Evolutionary conservation across 2,113 vertebrate species (phyloP).

Genomic region (Rynchops niger): DNA sequence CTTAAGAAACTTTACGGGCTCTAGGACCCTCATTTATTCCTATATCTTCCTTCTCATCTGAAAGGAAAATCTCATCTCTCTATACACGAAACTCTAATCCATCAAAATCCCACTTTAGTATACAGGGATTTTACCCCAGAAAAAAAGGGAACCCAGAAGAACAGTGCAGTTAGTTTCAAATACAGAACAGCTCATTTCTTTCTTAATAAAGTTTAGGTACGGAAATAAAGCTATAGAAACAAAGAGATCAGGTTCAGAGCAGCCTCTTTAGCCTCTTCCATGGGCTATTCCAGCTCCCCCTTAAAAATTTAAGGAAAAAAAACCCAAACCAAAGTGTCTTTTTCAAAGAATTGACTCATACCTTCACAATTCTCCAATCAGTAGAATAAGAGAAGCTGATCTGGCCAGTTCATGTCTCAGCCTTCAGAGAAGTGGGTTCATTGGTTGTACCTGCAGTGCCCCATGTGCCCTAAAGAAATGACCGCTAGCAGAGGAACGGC

Average conservation of each 20-base stretch:
- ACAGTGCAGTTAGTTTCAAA: not conserved
- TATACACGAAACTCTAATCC: accelerated
- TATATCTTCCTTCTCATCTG: not conserved
- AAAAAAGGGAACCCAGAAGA: not conserved
- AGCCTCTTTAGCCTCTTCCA: not conserved
- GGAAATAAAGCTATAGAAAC: not conserved
- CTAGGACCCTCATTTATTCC: not conserved
- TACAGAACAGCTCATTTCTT: not conserved
- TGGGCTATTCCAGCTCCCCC: not conserved
- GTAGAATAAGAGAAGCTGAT: not conserved
- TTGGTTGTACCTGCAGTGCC: not conserved
- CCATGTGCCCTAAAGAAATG: not conserved
- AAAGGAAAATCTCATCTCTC: not conserved
- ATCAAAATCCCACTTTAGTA: not conserved
- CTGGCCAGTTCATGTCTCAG: not conserved
- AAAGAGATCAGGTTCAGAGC: not conserved
- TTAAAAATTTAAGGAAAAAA: not conserved
- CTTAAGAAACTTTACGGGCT: not conserved
- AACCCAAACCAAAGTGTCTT: not conserved
- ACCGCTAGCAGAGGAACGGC: not conserved
- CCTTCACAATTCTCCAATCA: accelerated
- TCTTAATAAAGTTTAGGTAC: not conserved
- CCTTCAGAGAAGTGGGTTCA: not conserved
- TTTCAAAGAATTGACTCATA: not conserved
- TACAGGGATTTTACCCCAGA: not conserved